Evolutionary conservation across 2,888 invertebrate species (phyloP).

Genomic region (Sarcophaga caerulescens): DNA sequence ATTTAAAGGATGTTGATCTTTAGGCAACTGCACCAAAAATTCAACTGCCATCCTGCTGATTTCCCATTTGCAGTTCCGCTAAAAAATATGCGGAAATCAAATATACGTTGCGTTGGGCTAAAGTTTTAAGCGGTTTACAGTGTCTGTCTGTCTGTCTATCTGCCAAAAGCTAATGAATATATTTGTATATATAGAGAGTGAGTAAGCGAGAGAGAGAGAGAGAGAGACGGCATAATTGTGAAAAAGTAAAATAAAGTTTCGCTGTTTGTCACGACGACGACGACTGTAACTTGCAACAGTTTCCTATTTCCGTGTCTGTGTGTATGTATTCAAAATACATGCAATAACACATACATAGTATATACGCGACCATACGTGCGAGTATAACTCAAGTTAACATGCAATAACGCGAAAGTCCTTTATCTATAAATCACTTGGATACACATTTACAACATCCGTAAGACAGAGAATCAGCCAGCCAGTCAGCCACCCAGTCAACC

Average conservation of each 20-base stretch:
- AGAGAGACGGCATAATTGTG: conserved; percentile 2
- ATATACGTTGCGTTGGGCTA: conserved; percentile 55
- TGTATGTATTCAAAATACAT: neutral
- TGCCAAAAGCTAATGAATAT: conserved; percentile 46
- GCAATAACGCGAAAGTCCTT: conserved; percentile 64
- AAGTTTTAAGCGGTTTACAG: conserved; percentile 64
- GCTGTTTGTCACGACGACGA: neutral
- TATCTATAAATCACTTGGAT: conserved; percentile 63
- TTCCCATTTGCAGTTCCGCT: conserved; percentile 66
- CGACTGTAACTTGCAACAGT: conserved; percentile 36
- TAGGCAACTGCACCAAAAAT: conserved; percentile 53
- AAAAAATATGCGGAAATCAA: conserved; percentile 67
- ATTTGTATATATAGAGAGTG: conserved; percentile 33
- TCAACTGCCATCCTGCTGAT: conserved; percentile 52
- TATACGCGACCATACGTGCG: neutral
- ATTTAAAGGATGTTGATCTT: conserved; percentile 51
- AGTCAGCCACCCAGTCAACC: neutral
- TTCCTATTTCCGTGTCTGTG: conserved; percentile 40
- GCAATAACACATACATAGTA: neutral
- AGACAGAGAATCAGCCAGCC: conserved; percentile 28
- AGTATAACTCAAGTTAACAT: conserved; percentile 52
- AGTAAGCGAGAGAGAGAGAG: neutral
- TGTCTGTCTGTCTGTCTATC: neutral
- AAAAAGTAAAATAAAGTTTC: neutral
- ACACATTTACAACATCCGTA: conserved; percentile 59